A percentile compares a stretch with the other conserved stretches of the same genome.
Evolutionary conservation across 2,113 vertebrate species (phyloP).

Genomic region (Parotia lawesii): DNA sequence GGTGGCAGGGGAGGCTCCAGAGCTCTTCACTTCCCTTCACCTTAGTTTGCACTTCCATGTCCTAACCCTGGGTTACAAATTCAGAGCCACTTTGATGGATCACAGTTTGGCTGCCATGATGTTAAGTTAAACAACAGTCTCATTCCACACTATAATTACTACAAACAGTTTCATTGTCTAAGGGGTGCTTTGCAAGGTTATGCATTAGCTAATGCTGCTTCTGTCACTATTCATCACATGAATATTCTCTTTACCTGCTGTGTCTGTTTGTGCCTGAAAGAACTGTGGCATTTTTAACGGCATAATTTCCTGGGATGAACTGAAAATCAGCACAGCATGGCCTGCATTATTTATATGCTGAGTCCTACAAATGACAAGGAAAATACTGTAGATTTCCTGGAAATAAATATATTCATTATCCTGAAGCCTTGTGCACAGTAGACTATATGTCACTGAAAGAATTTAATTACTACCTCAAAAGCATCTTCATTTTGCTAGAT

Average conservation of each 20-base stretch:
- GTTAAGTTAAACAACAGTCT: neutral
- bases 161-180: neutral
- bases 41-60: neutral
- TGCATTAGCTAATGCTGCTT: neutral
- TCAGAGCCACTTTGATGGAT: neutral
- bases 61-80: neutral
- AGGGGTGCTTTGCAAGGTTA: neutral
- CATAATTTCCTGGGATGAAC: constrained; percentile 63
- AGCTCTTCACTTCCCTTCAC: neutral
- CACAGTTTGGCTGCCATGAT: neutral
- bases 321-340: constrained; percentile 42
- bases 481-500: neutral
- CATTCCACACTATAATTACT: neutral
- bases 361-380: constrained; percentile 50
- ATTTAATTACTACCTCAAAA: constrained; percentile 29
- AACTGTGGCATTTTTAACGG: constrained; percentile 47
- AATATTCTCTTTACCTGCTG: constrained; percentile 34
- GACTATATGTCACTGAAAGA: neutral
- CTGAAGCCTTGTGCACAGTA: neutral
- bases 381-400: constrained; percentile 62
- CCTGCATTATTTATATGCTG: constrained; percentile 77
- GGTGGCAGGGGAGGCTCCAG: neutral
- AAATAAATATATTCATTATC: constrained; percentile 58
- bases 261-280: neutral
- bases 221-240: constrained; percentile 22